Evolutionary conservation across 2,113 vertebrate genomes (phyloP), one percentile per base, ranked within the genome.

Genomic region (Neomonachus schauinslandi): DNA sequence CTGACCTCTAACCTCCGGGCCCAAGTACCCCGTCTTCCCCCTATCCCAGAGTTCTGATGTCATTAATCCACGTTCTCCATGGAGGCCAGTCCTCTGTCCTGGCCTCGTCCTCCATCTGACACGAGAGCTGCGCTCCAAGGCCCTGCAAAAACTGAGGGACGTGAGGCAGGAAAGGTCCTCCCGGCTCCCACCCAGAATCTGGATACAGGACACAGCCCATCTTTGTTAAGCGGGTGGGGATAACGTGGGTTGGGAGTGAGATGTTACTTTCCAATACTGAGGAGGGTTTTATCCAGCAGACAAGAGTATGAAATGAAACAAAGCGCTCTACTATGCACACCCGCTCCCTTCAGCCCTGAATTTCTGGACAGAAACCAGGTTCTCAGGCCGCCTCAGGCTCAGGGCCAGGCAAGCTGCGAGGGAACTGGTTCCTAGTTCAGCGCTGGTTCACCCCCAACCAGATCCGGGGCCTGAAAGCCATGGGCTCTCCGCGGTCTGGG

Each of bases 361-460:
- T 61, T 22, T 76, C 94, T 92, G 96, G 93, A 91, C 46, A 13
- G 83, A 95, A 83, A 83, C 89, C 89, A 93, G 89, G 55, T 71
- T 97, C 79, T 93, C 93, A 63, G 82, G 36, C 71, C 1, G 1
- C 71, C 61, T 2, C 16, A 14, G 92, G 85, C 89, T 72, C 59
- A 14, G 42, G 22, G 89, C 85, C 76, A 82, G 85, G 65, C 51
- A 16, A 74, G 65, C 57, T 14, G 12, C 49, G 39, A 8, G 28
- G 31, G 22, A 86, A 21, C 13, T 15, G 42, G 83, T 26, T 33
- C 51, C 33, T 8, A n/a, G 61, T 53, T 53, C 55, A 3, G 31
- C 1, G 10, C 46, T 2, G 6, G 39, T 12, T 51, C 49, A 28
- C 6, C 49, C 89, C 67, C 36, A 15, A 18, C 5, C 28, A 4